Evolutionary conservation across 2,888 invertebrate genomes (phyloP).

Genomic region (Agrenia bidenticulata): DNA sequence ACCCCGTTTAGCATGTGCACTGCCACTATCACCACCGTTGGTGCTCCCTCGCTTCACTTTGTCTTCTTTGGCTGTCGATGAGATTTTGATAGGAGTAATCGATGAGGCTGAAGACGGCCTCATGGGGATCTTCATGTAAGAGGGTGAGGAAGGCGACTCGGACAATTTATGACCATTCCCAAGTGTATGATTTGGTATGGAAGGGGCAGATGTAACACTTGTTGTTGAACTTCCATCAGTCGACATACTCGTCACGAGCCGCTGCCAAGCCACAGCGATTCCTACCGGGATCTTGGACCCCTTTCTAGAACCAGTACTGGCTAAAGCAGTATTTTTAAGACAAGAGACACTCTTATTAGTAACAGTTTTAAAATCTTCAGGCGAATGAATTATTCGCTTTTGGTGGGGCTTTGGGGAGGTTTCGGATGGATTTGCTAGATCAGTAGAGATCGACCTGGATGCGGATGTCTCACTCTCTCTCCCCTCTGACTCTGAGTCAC

Average conservation of each 20-base stretch:
- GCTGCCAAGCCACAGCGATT: constrained; percentile 51
- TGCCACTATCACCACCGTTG: neutral
- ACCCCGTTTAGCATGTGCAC: constrained; percentile 5
- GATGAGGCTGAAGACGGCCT: constrained; percentile 41
- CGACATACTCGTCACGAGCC: constrained; percentile 42
- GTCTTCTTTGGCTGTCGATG: neutral
- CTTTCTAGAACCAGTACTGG: constrained; percentile 10
- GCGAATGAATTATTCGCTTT: too few relatives aligned
- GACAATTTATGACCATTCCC: constrained; percentile 4
- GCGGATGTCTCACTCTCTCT: neutral
- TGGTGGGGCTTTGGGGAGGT: too few relatives aligned
- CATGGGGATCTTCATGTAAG: constrained; percentile 18
- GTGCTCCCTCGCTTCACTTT: constrained; percentile 11
- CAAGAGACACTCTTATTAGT: too few relatives aligned
- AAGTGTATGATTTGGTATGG: neutral
- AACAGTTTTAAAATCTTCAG: too few relatives aligned
- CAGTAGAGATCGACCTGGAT: too few relatives aligned
- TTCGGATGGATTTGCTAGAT: too few relatives aligned
- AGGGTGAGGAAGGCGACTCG: neutral
- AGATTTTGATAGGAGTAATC: neutral
- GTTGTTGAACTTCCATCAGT: constrained; percentile 17
- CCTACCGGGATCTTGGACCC: constrained; percentile 48
- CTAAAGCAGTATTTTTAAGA: too few relatives aligned
- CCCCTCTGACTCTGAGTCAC: constrained; percentile 16
- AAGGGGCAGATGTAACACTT: constrained; percentile 26